phyloP scores from a whole-genome alignment of 2,797 vertebrate species.

The Triplophysa yarkandensis region DNA sequence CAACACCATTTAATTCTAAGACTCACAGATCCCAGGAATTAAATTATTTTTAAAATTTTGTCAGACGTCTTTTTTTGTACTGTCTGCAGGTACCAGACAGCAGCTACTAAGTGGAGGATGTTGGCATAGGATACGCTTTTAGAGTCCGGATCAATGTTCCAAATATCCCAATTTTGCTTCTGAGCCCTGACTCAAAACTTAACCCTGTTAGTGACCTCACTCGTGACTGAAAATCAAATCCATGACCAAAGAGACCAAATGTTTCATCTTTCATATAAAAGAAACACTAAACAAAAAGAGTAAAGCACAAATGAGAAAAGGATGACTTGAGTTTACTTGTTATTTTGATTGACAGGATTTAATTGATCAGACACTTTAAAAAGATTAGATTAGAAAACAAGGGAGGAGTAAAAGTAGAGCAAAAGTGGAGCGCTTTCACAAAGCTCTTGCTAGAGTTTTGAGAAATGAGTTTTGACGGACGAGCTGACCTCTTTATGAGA shows the following conservation, averaged over 20 bases:
- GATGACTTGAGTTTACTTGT: no score
- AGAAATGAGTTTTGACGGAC: constrained; percentile 2
- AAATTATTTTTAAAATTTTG: constrained; percentile 1
- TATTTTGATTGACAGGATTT: neutral
- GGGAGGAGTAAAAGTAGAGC: neutral
- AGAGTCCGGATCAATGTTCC: constrained; percentile 28
- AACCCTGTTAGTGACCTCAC: neutral
- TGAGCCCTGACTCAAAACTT: constrained; percentile 6
- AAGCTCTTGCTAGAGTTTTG: constrained; percentile 1
- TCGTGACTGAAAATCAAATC: neutral
- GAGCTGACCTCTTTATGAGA: neutral
- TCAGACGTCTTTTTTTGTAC: neutral
- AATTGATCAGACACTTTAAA: neutral
- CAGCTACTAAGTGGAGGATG: constrained; percentile 14
- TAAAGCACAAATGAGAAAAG: no score
- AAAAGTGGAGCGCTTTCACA: neutral
- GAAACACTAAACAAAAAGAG: no score
- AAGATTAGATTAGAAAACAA: neutral
- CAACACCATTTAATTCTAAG: neutral
- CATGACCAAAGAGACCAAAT: no score
- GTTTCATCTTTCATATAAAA: no score
- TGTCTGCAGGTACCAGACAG: constrained; percentile 11
- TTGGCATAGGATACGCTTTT: constrained; percentile 27
- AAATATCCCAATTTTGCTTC: constrained; percentile 12
- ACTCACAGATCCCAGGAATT: neutral